A percentile compares a stretch with the other conserved stretches of the same genome.
Conservation (phyloP, 2,888 invertebrate species). For the Acanthococcus lagerstroemiae region DNA sequence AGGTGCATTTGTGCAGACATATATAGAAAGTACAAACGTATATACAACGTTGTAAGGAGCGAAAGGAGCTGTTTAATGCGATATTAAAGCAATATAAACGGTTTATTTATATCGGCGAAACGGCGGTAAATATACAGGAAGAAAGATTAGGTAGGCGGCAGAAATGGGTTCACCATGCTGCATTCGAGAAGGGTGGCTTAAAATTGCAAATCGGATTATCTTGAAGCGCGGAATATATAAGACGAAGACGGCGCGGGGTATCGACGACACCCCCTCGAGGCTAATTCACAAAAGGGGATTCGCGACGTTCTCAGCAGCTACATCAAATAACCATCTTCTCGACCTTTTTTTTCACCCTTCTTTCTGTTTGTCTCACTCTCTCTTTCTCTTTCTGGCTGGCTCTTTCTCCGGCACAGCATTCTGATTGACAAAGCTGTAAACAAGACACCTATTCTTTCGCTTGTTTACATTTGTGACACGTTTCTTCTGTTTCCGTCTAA, state of each 20-base stretch:
- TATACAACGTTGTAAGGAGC: not conserved
- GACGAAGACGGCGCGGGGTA: not conserved
- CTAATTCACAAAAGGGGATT: conserved; percentile 26
- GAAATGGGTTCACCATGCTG: conserved; percentile 1
- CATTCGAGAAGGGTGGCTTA: conserved; percentile 18
- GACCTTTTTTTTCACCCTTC: conserved; percentile 2
- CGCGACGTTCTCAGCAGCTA: not conserved
- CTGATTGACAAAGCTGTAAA: conserved; percentile 24
- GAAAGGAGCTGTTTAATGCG: conserved; percentile 26
- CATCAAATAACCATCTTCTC: conserved; percentile 21
- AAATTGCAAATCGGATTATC: conserved; percentile 29
- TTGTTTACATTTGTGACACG: conserved; percentile 26
- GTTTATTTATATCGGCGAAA: conserved; percentile 30
- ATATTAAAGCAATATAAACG: conserved; percentile 30
- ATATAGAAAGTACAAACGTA: no score
- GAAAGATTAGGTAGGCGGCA: conserved; percentile 26
- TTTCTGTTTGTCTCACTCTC: not conserved
- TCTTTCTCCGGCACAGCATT: not conserved
- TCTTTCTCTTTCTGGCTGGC: not conserved
- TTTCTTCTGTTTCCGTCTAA: conserved; percentile 7
- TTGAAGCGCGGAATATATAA: conserved; percentile 18
- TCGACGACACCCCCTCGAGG: conserved; percentile 25
- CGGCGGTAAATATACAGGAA: conserved; percentile 30
- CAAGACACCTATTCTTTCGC: conserved; percentile 29
- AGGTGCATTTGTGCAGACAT: no score